Evolutionary conservation across 1,140 invertebrate genomes (phyloP), one percentile per base, ranked within the genome.

Genomic region (Scaptodrosophila lebanonensis): DNA sequence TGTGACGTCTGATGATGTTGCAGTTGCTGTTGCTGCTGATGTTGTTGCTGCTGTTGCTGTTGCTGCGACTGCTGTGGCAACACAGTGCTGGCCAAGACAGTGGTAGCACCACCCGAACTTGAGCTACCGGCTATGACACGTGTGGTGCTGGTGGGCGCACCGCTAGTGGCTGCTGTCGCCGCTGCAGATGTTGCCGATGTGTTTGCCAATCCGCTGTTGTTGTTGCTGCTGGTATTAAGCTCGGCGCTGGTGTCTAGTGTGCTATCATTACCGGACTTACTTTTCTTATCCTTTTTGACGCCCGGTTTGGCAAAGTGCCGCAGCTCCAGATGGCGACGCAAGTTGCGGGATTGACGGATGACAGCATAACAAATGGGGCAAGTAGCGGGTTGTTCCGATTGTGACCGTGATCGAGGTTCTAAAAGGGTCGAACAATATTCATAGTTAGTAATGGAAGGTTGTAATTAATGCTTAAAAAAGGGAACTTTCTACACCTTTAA

Each of bases 351-450:
- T 65, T 91, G 90, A 44, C 90, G 86, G 42, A 91, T 88, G 42
- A 89, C 89, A 36, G 89, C 88, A 51, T 89, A 89, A 54, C 90
- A 91, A 8, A 91, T 83, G 29, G 90, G 90, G 86, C 90, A 91
- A 49, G 89, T 88, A 16, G 90, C 90, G 17, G 91, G 90, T 85
- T 90, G 91, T 73, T 91, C 90, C 11, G 90, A 91, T 45, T 91
- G 89, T 22, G 89, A 90, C 35, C 89, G 88, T 30, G 88, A 86
- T 69, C 90, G 89, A 3, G 88, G 82, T 64, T 87, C 83, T 86
- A 49, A 0, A 57, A 40, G 27, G 1, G 20, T n/a, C n/a, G n/a
- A n/a, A n/a, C n/a, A n/a, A n/a, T n/a, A n/a, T n/a, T n/a, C n/a
- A n/a, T n/a, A n/a, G n/a, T n/a, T n/a, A n/a, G n/a, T n/a, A n/a